Evolutionary conservation across 2,888 invertebrate species (phyloP).

Genomic region (Athetis lepigone): DNA sequence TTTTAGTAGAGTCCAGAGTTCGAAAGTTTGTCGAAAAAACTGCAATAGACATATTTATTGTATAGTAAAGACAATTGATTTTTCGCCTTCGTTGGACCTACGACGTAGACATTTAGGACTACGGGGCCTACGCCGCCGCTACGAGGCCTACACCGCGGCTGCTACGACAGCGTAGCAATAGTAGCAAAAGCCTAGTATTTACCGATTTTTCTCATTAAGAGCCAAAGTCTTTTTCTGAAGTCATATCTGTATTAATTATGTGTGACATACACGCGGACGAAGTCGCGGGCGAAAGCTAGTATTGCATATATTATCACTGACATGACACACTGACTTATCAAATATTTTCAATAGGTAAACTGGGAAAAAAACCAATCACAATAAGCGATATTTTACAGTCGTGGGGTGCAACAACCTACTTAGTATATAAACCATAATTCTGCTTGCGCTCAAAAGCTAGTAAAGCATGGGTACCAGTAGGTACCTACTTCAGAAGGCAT

Average conservation of each 20-base stretch:
- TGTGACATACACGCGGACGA: too few relatives aligned
- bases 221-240: too few relatives aligned
- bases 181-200: background rate
- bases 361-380: background rate
- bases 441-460: slow-evolving; percentile 12
- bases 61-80: too few relatives aligned
- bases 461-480: background rate
- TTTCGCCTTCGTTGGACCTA: background rate
- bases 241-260: too few relatives aligned
- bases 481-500: slow-evolving; percentile 17
- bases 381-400: background rate
- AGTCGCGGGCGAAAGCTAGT: too few relatives aligned
- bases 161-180: background rate
- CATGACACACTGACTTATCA: too few relatives aligned
- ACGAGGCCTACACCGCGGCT: background rate
- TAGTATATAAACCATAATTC: slow-evolving; percentile 12
- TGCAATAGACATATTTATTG: too few relatives aligned
- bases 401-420: background rate
- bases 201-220: too few relatives aligned
- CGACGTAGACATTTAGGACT: background rate
- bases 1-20: too few relatives aligned
- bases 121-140: background rate
- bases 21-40: too few relatives aligned
- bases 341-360: too few relatives aligned
- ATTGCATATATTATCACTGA: too few relatives aligned